phyloP scores from a whole-genome alignment of 2,113 vertebrate genomes.

The Atlantisia rogersi region DNA sequence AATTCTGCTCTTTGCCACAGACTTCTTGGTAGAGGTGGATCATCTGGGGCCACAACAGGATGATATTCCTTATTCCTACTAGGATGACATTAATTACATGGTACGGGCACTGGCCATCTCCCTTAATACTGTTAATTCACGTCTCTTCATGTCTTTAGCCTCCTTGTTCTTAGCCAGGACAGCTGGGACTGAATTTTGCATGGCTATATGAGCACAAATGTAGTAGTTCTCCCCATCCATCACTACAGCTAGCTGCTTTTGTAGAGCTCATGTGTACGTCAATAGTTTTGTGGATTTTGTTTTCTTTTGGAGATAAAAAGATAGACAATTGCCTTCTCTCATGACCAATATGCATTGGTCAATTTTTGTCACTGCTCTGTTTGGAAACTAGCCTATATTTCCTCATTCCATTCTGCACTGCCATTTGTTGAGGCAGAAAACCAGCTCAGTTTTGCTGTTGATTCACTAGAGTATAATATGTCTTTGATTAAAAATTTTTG shows the following conservation, averaged over 20 bases:
- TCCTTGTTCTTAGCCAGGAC: background rate
- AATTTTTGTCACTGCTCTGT: background rate
- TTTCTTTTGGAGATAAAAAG: background rate
- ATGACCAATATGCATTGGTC: background rate
- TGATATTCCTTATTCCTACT: background rate
- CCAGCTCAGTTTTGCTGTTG: background rate
- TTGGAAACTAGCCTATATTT: background rate
- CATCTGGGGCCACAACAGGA: background rate
- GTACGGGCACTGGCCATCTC: background rate
- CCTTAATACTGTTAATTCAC: background rate
- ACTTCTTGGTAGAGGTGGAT: background rate
- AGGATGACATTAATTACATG: background rate
- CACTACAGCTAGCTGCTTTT: background rate
- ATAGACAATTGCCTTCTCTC: background rate
- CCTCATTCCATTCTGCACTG: background rate
- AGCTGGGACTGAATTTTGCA: background rate
- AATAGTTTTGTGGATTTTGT: background rate
- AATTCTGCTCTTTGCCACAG: background rate
- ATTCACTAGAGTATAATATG: background rate
- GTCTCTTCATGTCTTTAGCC: background rate
- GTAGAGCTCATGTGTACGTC: background rate
- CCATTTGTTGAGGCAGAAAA: background rate
- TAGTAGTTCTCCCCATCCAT: background rate
- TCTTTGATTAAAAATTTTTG: background rate
- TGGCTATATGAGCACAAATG: background rate